Conservation (phyloP, 2,888 invertebrate species). For the Noctua janthe region DNA sequence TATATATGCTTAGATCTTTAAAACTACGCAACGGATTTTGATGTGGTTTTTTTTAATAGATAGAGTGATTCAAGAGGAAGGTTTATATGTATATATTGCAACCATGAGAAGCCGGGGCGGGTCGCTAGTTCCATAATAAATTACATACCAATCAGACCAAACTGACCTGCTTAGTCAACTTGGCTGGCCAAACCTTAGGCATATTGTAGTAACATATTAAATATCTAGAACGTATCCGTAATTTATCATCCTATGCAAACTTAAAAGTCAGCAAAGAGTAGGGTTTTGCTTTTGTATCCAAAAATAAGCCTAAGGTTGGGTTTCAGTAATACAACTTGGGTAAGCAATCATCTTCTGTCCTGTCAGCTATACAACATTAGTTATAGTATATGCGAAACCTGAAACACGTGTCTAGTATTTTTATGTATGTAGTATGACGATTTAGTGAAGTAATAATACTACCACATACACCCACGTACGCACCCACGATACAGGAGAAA, state of each 20-base stretch:
- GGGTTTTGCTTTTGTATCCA: not conserved
- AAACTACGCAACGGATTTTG: too few species aligned
- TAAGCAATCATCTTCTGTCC: not conserved
- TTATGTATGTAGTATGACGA: too few species aligned
- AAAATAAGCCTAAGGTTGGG: not conserved
- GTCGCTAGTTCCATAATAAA: not conserved
- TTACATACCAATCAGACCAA: not conserved
- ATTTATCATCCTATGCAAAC: slow-evolving; percentile 16
- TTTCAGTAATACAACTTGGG: not conserved
- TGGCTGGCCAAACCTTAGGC: not conserved
- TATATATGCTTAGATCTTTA: too few species aligned
- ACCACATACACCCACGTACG: too few species aligned
- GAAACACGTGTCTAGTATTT: too few species aligned
- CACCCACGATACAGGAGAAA: too few species aligned
- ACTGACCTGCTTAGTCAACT: not conserved
- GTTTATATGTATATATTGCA: too few species aligned
- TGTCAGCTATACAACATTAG: not conserved
- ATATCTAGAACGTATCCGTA: not conserved
- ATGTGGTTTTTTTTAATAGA: too few species aligned
- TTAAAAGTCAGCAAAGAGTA: not conserved
- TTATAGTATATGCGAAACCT: too few species aligned
- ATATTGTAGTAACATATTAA: not conserved
- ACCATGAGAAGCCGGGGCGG: too few species aligned
- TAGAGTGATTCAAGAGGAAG: too few species aligned
- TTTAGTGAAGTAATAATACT: too few species aligned